These are phyloP conservation scores for Globodera rostochiensis DNA, from an alignment of 1,140 invertebrate genomes.

Conservation along the genomic window DNA sequence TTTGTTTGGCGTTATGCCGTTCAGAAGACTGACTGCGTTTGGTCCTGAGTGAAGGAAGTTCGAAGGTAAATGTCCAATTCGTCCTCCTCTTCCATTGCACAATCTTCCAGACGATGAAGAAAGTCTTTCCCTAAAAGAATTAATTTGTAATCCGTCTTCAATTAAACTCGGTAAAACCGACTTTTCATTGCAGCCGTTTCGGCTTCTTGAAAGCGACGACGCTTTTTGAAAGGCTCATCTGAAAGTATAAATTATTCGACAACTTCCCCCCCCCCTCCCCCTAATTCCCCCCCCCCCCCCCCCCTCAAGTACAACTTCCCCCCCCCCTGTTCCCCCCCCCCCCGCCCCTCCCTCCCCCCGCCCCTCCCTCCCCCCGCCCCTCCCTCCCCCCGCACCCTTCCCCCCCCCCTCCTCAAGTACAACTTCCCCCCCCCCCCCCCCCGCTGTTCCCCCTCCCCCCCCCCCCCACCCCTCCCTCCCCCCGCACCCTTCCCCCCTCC, in stretches of 20 bases:
- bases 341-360: neutral
- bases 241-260: neutral
- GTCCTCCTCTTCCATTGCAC: constrained; percentile 47
- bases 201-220: constrained; percentile 11
- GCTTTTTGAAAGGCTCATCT: constrained; percentile 25
- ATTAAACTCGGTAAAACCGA: constrained; percentile 33
- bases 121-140: constrained; percentile 42
- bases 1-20: neutral
- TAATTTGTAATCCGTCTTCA: constrained; percentile 31
- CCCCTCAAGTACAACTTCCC: neutral
- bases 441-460: too few relatives aligned
- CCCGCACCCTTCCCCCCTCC: too few relatives aligned
- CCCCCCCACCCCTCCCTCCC: too few relatives aligned
- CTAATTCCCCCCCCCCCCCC: too few relatives aligned
- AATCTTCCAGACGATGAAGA: constrained; percentile 47
- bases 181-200: neutral
- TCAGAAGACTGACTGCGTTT: constrained; percentile 32
- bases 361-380: neutral
- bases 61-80: constrained; percentile 48
- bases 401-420: too few relatives aligned
- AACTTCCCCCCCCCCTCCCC: neutral
- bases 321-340: neutral
- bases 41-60: constrained; percentile 34
- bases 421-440: too few relatives aligned
- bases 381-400: constrained; percentile 8